A percentile compares a stretch with the other conserved stretches of the same genome.
Evolutionary conservation across 2,797 vertebrate genomes (phyloP).

Genomic region (Taenioides sp.): DNA sequence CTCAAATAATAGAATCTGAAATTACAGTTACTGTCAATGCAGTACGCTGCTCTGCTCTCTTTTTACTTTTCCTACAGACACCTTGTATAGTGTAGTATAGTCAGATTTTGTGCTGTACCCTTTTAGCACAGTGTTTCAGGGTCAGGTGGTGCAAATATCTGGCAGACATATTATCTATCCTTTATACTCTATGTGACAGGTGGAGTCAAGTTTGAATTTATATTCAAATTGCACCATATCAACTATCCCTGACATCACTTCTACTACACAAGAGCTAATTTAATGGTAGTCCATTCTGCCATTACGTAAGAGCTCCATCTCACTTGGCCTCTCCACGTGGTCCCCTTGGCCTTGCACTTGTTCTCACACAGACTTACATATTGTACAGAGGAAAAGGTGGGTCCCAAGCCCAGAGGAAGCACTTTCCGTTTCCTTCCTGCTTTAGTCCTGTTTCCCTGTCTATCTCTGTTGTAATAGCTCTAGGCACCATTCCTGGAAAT

Average conservation of each 20-base stretch:
- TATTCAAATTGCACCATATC: not conserved
- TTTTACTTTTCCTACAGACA: too few species aligned
- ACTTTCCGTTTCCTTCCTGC: slow-evolving; percentile 65
- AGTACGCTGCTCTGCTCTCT: too few species aligned
- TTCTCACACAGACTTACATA: slow-evolving; percentile 40
- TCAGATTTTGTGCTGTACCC: too few species aligned
- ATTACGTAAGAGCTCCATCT: not conserved
- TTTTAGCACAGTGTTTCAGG: too few species aligned
- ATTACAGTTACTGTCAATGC: too few species aligned
- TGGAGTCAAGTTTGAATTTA: too few species aligned
- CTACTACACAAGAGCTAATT: slow-evolving; percentile 4
- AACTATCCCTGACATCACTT: not conserved
- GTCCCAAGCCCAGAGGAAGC: slow-evolving; percentile 67
- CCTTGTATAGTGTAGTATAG: too few species aligned
- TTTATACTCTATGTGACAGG: not conserved
- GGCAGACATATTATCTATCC: not conserved
- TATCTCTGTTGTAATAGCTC: slow-evolving; percentile 60
- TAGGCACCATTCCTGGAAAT: slow-evolving; percentile 63
- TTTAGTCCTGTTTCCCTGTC: slow-evolving; percentile 31
- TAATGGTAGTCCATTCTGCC: not conserved
- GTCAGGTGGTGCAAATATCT: not conserved
- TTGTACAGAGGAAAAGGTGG: slow-evolving; percentile 61
- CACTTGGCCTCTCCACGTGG: too few species aligned
- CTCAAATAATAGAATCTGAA: too few species aligned
- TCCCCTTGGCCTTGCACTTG: slow-evolving; percentile 14